Base-by-base conservation (phyloP, 2,888 invertebrate genomes). In the Chrysomela aeneicollis region DNA sequence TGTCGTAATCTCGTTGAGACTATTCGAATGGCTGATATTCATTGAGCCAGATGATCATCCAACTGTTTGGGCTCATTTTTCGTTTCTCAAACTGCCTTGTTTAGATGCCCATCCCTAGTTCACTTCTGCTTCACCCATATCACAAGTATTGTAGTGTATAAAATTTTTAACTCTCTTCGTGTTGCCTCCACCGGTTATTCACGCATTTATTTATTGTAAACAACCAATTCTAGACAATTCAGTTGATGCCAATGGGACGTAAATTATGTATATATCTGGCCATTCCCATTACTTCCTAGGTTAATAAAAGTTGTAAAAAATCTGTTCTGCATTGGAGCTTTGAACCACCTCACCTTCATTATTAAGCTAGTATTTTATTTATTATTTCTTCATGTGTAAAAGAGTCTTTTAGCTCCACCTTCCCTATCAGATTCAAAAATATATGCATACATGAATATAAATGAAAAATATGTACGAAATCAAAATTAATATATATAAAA, bases 31-130 rank as follows among this genome's bases (percentile, higher is more conserved):
- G 15, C 12, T 53, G 30, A n/a, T 26, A 3, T 17, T 52, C 26
- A 15, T 8, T 32, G 35, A 54, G 17, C 18, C 49, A 57, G 17
- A 46, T 73, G 71, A 73, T 74, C 71, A 72, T 66, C 64, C 71
- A 67, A 64, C 69, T 49, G 66, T 65, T 69, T 66, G 63, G 66
- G 72, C 74, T 72, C 70, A 68, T 61, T 66, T 71, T 69, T 71
- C 68, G 67, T 71, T 61, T 65, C 51, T 15, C 19, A 66, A 50
- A 62, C 62, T 54, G 62, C 62, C 26, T 55, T 55, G 22, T 35
- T 49, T 47, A 55, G 61, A 57, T 26, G 26, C 35, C 21, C 46
- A 55, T 62, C 30, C 30, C 49, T 59, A 32, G 26, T 15, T 15
- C 42, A 42, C 42, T 42, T 42, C 42, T 42, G 42, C 42, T 42